A percentile compares a stretch with the other conserved stretches of the same genome.
These are phyloP conservation scores for Venusia cambrica DNA, from an alignment of 2,888 invertebrate species.

Conservation along the genomic window DNA sequence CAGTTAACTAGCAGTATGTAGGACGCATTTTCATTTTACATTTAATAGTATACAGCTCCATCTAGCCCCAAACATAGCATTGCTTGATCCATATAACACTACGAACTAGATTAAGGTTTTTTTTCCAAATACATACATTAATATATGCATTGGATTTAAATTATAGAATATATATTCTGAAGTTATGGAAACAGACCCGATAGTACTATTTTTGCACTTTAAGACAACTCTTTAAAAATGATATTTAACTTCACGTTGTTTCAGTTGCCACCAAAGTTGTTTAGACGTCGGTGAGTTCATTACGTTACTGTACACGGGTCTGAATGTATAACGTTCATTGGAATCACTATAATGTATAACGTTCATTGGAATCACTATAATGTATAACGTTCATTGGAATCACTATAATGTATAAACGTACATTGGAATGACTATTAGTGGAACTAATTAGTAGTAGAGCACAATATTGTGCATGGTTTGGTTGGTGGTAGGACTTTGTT, in stretches of 20 bases:
- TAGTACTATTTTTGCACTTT: slow-evolving; percentile 1
- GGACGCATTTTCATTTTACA: no score
- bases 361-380: slow-evolving; percentile 14
- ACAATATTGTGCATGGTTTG: no score
- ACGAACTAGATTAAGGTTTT: no score
- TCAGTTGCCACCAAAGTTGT: slow-evolving; percentile 74
- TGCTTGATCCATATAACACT: no score
- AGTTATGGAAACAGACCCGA: slow-evolving; percentile 16
- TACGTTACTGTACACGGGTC: slow-evolving; percentile 38
- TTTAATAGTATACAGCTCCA: no score
- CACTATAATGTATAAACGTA: slow-evolving; percentile 15
- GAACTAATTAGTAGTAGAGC: no score
- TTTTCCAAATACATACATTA: no score
- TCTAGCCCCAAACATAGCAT: no score
- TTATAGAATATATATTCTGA: slow-evolving; percentile 6
- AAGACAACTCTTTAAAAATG: slow-evolving; percentile 12
- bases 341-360: slow-evolving; percentile 8
- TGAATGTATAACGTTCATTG: slow-evolving; percentile 27
- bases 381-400: slow-evolving; percentile 12
- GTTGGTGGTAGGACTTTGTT: no score
- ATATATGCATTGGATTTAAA: no score
- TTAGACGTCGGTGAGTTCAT: slow-evolving; percentile 65
- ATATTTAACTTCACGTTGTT: slow-evolving; percentile 61
- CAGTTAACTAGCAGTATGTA: no score
- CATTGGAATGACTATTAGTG: no score